Conservation (phyloP, 2,113 vertebrate genomes). For the Mugil cephalus region DNA sequence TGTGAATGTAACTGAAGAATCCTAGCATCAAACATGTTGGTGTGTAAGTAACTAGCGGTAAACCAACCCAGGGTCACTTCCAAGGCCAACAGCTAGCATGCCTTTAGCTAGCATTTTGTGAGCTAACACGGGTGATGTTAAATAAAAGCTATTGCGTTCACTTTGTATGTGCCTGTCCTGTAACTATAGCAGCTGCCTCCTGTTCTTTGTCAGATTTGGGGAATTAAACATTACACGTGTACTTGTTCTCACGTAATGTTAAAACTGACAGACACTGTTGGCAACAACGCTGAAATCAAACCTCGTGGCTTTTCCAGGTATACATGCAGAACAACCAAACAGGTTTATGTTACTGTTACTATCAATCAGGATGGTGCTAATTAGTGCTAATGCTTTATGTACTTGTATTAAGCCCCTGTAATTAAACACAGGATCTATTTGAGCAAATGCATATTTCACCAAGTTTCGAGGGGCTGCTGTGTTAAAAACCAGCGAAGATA, state of each 20-base stretch:
- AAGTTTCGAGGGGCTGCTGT: background rate
- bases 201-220: background rate
- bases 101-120: background rate
- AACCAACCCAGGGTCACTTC: background rate
- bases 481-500: no score
- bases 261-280: constrained; percentile 7
- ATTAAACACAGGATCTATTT: background rate
- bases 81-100: background rate
- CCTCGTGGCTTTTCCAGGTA: background rate
- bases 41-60: background rate
- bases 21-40: background rate
- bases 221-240: background rate
- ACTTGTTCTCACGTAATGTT: constrained; percentile 22
- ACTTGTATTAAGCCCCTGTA: background rate
- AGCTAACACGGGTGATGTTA: background rate
- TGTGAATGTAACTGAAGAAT: background rate
- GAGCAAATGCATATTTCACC: background rate
- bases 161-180: background rate
- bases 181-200: background rate
- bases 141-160: background rate
- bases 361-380: background rate
- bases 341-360: background rate
- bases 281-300: constrained; percentile 8
- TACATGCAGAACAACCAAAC: constrained; percentile 1
- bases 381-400: background rate